Percentiles rank a stretch among this genome's conserved stretches.
Conservation (phyloP, 2,888 invertebrate genomes). For the Abscondita cerata region DNA sequence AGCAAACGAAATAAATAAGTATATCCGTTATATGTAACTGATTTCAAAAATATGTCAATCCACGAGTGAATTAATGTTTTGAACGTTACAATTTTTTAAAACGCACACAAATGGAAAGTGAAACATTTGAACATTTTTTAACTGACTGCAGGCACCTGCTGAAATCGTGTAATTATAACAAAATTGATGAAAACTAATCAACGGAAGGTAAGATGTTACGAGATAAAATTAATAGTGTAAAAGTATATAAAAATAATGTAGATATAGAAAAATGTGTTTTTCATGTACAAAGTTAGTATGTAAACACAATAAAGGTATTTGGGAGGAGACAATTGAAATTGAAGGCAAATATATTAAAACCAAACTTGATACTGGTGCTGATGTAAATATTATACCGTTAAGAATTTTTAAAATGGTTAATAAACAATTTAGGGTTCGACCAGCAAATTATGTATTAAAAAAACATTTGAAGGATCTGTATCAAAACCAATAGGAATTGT, state of each 20-base stretch:
- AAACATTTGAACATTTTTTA: slow-evolving; percentile 40
- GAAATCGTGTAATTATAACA: slow-evolving; percentile 22
- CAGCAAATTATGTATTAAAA: not conserved
- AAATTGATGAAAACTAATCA: slow-evolving; percentile 12
- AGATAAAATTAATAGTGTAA: slow-evolving; percentile 29
- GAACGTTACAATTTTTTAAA: slow-evolving; percentile 41
- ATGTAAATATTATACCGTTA: slow-evolving; percentile 3
- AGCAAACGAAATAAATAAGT: not conserved
- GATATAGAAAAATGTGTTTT: not conserved
- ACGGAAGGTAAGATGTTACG: slow-evolving; percentile 32
- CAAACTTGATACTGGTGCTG: not conserved
- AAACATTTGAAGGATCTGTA: not conserved
- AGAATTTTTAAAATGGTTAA: not conserved
- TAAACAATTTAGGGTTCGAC: not conserved
- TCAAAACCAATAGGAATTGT: not conserved
- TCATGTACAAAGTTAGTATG: not conserved
- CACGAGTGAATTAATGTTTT: slow-evolving; percentile 40
- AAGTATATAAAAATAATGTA: not conserved
- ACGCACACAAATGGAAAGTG: slow-evolving; percentile 38
- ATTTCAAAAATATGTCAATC: slow-evolving; percentile 37
- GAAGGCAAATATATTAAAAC: slow-evolving; percentile 3
- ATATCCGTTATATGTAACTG: not conserved
- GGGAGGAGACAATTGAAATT: slow-evolving; percentile 9
- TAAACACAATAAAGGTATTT: not conserved
- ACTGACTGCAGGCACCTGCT: slow-evolving; percentile 24